phyloP scores from a whole-genome alignment of 2,113 vertebrate species.

The Megalops atlanticus region DNA sequence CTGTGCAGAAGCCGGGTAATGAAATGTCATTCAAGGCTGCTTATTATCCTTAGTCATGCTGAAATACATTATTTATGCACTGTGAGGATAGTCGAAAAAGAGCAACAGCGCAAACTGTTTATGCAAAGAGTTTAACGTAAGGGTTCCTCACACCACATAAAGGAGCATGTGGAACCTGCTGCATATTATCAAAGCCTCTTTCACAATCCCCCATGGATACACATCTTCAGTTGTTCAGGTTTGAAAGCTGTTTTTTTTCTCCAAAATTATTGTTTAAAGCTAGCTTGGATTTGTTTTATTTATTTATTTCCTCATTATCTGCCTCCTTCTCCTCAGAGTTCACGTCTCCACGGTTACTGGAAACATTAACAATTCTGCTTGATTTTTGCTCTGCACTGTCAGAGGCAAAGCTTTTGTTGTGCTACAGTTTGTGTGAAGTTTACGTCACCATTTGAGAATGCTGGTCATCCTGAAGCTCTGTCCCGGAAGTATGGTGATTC shows the following conservation, averaged over 20 bases:
- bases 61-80: slow-evolving; percentile 16
- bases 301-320: not conserved
- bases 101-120: not conserved
- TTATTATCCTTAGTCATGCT: slow-evolving; percentile 54
- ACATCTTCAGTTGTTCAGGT: not conserved
- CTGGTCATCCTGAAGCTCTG: no score
- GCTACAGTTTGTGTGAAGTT: not conserved
- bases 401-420: not conserved
- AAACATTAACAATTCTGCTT: not conserved
- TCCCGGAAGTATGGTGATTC: no score
- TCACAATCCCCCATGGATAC: not conserved
- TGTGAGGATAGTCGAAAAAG: slow-evolving; percentile 17
- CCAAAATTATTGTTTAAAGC: not conserved
- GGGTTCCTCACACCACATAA: not conserved
- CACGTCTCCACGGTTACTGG: not conserved
- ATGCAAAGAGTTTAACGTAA: not conserved
- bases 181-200: not conserved
- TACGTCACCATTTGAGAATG: no score
- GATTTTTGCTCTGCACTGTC: not conserved
- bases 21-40: slow-evolving; percentile 55
- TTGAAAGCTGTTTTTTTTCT: not conserved
- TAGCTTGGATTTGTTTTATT: not conserved
- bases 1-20: slow-evolving; percentile 48
- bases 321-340: slow-evolving; percentile 9
- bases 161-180: not conserved